These are phyloP conservation scores for Ephialtes manifestator DNA, from an alignment of 2,888 invertebrate species.

Conservation along the genomic window DNA sequence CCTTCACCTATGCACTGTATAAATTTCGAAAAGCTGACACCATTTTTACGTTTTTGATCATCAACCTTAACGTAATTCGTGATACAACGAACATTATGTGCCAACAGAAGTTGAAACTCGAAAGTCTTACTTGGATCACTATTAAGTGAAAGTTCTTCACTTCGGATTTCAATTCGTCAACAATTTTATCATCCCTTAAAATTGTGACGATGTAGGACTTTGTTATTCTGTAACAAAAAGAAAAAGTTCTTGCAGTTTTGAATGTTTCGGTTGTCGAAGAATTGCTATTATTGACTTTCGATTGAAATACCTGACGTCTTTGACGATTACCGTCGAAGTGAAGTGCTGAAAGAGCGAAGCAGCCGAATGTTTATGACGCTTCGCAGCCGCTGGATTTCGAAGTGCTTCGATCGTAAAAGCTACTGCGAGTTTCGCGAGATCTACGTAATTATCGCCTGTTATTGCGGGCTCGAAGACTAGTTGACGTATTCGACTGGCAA, in stretches of 20 bases:
- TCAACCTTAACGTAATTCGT: too few species aligned
- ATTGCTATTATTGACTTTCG: background rate
- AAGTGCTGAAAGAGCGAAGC: conserved; percentile 82
- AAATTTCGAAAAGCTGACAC: too few species aligned
- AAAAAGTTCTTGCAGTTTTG: background rate
- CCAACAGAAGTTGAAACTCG: background rate
- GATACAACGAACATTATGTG: background rate
- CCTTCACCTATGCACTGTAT: too few species aligned
- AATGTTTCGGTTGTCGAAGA: background rate
- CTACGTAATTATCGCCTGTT: conserved; percentile 76
- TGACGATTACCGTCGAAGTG: conserved; percentile 80
- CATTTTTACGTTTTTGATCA: too few species aligned
- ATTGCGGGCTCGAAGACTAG: conserved; percentile 79
- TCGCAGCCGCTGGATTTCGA: conserved; percentile 77
- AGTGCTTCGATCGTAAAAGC: conserved; percentile 82
- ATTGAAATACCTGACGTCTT: conserved; percentile 79
- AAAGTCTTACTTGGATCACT: conserved; percentile 79
- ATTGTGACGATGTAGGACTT: conserved; percentile 78
- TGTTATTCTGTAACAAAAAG: conserved; percentile 76
- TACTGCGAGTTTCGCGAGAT: conserved; percentile 81
- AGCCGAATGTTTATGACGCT: conserved; percentile 80
- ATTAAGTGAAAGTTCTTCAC: conserved; percentile 78
- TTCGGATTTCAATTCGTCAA: conserved; percentile 76
- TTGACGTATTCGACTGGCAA: conserved; percentile 81
- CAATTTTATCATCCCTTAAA: conserved; percentile 72